These are phyloP conservation scores for Oxyruncus cristatus DNA, from an alignment of 2,113 vertebrate genomes.

Conservation along the genomic window DNA sequence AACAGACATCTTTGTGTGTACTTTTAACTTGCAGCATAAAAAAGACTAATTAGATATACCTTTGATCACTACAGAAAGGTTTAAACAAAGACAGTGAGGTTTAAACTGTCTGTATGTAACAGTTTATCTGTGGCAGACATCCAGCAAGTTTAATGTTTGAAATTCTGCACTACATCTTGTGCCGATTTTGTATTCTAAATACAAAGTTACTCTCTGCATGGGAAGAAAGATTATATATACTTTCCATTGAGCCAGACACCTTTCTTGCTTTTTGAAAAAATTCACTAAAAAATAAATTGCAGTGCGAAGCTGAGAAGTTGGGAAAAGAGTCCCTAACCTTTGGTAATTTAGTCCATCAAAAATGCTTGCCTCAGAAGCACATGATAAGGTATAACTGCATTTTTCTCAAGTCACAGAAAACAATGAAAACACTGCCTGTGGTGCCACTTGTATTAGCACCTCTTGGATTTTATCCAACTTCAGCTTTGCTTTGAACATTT, in stretches of 20 bases:
- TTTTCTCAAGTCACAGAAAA: not conserved
- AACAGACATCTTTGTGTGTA: not conserved
- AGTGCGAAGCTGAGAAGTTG: not conserved
- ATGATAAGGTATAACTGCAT: not conserved
- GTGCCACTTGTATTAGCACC: not conserved
- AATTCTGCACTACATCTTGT: constrained; percentile 59
- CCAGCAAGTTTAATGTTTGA: constrained; percentile 43
- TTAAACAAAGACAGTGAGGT: not conserved
- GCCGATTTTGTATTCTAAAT: constrained; percentile 59
- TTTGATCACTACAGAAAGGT: constrained; percentile 29
- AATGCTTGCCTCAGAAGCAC: not conserved
- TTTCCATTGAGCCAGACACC: not conserved
- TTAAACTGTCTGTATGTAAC: not conserved
- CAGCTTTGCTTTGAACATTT: not conserved
- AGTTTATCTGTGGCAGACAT: constrained; percentile 16
- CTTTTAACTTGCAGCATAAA: not conserved
- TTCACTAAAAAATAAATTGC: not conserved
- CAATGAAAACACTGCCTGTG: not conserved
- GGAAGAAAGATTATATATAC: constrained; percentile 45
- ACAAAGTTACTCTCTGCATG: constrained; percentile 55
- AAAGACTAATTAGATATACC: not conserved
- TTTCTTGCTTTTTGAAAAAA: not conserved
- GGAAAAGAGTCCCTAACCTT: not conserved
- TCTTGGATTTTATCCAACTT: not conserved
- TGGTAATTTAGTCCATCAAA: not conserved